Evolutionary conservation across 2,113 vertebrate genomes (phyloP), one percentile per base, ranked within the genome.

Genomic region (Ahaetulla prasina): DNA sequence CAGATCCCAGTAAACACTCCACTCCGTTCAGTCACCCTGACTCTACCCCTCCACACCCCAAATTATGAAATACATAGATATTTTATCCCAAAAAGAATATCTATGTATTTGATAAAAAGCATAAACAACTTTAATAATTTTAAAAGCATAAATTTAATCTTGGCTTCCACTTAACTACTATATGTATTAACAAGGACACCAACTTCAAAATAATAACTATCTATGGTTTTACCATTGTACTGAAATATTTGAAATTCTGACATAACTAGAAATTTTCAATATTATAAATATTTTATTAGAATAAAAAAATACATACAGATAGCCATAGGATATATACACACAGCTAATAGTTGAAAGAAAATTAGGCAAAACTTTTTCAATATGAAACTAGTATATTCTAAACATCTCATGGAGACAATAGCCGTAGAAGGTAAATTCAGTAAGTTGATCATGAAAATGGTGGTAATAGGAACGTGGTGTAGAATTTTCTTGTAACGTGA

Each of bases 321-420:
- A 99, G 97, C 98, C 99, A 98, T 98, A 99, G 98, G 88, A 92
- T 98, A 98, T 99, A 99, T 98, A 96, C 96, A 96, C 97, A 97
- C 96, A 94, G 89, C 94, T 94, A 93, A 93, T 94, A 96, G 95
- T 97, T 95, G 93, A 98, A 98, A 98, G 98, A 98, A 98, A 97
- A 97, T 98, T 98, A 97, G 74, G 27, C 96, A 95, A 97, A 97
- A 97, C 98, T 98, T 99, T 60, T 99, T 99, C 99, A 99, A 99
- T 99, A 98, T 99, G 99, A 99, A 99, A 99, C 98, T 98, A 96
- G 93, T 96, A 95, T 95, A 97, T 92, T 94, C 89, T 97, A 97
- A 95, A 96, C 97, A 99, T 99, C 99, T 99, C 99, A 99, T 96
- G 97, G 99, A 99, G 99, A 99, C 98, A 85, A 97, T 97, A 96